A percentile compares a stretch with the other conserved stretches of the same genome.
Evolutionary conservation across 2,797 vertebrate genomes (phyloP).

Genomic region (Scyliorhinus canicula): DNA sequence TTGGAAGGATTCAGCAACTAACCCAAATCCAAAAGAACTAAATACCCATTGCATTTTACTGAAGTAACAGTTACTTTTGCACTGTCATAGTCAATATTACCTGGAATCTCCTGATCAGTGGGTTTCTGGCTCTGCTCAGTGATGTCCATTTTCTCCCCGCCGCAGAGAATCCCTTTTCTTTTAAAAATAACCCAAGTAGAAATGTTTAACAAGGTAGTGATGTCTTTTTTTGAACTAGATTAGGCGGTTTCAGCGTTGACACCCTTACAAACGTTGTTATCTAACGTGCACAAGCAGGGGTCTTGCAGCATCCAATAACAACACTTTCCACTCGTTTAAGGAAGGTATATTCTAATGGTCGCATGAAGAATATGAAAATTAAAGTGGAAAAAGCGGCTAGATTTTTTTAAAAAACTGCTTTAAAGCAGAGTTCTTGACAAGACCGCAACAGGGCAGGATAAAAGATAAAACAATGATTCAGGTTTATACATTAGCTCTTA

Average conservation of each 20-base stretch:
- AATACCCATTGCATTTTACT: background rate
- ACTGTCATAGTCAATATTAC: background rate
- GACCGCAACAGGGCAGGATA: too few species aligned
- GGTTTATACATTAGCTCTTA: background rate
- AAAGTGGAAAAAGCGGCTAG: background rate
- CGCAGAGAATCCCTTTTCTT: background rate
- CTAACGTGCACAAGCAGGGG: background rate
- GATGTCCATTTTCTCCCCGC: background rate
- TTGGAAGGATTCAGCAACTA: background rate
- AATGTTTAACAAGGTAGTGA: conserved; percentile 2
- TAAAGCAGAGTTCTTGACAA: background rate
- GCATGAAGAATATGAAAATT: background rate
- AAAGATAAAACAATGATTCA: background rate
- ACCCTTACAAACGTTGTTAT: conserved; percentile 8
- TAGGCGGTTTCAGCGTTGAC: background rate
- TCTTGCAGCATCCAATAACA: background rate
- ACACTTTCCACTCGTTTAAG: too few species aligned
- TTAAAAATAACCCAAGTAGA: background rate
- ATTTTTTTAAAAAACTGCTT: background rate
- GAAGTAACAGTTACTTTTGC: background rate
- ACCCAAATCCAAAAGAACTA: background rate
- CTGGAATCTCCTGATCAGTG: conserved; percentile 3
- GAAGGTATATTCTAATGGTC: background rate
- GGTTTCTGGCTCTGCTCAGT: background rate
- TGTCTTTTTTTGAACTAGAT: background rate